Percentiles rank a stretch among this genome's conserved stretches.
These are phyloP conservation scores for Anas acuta DNA, from an alignment of 2,797 vertebrate species.

Conservation along the genomic window DNA sequence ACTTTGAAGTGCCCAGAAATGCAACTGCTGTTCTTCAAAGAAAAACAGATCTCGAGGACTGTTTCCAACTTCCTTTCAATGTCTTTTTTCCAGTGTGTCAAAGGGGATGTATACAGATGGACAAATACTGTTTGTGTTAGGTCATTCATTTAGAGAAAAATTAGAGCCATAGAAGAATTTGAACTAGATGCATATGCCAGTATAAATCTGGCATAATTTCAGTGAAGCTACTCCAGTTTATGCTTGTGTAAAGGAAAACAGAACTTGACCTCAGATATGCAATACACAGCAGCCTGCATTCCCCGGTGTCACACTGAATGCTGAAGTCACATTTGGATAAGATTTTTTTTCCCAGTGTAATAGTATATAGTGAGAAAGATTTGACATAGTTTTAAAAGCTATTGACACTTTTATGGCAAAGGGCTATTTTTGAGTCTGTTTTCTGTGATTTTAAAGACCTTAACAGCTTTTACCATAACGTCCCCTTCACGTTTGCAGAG, in stretches of 20 bases:
- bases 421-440: neutral
- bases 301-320: neutral
- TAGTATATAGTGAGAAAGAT: neutral
- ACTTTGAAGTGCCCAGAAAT: conserved; percentile 72
- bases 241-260: conserved; percentile 26
- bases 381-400: neutral
- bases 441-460: neutral
- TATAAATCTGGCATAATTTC: conserved; percentile 18
- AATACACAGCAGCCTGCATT: neutral
- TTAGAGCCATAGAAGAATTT: conserved; percentile 31
- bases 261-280: conserved; percentile 2
- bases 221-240: conserved; percentile 37
- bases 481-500: neutral
- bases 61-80: conserved; percentile 58
- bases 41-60: conserved; percentile 22
- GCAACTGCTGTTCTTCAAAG: conserved; percentile 45
- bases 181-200: conserved; percentile 1
- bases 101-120: conserved; percentile 46
- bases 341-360: neutral
- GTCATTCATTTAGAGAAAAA: conserved; percentile 63
- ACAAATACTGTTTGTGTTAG: conserved; percentile 54
- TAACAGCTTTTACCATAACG: neutral
- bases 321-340: neutral
- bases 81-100: conserved; percentile 33
- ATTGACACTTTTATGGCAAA: neutral